phyloP scores from a whole-genome alignment of 2,888 invertebrate genomes.

The Apoderus coryli region DNA sequence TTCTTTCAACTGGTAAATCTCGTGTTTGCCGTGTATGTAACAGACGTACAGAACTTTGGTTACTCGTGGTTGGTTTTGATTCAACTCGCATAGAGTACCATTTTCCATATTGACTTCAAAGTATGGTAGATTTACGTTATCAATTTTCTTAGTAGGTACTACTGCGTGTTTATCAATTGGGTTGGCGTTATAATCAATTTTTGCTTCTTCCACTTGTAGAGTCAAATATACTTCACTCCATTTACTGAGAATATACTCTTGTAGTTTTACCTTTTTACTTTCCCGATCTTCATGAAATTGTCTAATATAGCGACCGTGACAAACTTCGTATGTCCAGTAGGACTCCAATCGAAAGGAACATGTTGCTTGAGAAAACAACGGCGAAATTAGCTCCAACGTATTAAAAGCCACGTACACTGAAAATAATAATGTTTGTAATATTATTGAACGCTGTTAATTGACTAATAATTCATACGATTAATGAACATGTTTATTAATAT shows the following conservation, averaged over 20 bases:
- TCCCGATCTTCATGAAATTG: conserved; percentile 96
- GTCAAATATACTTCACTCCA: conserved; percentile 54
- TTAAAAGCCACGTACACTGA: conserved; percentile 63
- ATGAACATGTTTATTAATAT: no score
- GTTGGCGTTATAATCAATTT: conserved; percentile 13
- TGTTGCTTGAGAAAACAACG: conserved; percentile 49
- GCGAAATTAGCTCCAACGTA: conserved; percentile 61
- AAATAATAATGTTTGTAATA: no score
- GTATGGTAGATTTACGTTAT: conserved; percentile 79
- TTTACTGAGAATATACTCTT: conserved; percentile 74
- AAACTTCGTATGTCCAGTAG: conserved; percentile 95
- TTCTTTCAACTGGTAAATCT: conserved; percentile 86
- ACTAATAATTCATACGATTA: no score
- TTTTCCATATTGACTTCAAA: conserved; percentile 74
- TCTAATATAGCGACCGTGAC: conserved; percentile 79
- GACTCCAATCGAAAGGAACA: conserved; percentile 59
- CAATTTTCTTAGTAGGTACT: conserved; percentile 57
- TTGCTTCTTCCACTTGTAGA: conserved; percentile 35
- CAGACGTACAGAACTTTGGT: conserved; percentile 82
- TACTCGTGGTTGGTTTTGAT: conserved; percentile 57
- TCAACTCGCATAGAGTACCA: conserved; percentile 88
- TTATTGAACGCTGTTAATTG: no score
- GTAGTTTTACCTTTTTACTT: conserved; percentile 64
- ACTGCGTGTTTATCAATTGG: no score
- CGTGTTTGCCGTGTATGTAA: conserved; percentile 75